Evolutionary conservation across 2,113 vertebrate species (phyloP), one percentile per base, ranked within the genome.

Genomic region (Pterocles orientalis): DNA sequence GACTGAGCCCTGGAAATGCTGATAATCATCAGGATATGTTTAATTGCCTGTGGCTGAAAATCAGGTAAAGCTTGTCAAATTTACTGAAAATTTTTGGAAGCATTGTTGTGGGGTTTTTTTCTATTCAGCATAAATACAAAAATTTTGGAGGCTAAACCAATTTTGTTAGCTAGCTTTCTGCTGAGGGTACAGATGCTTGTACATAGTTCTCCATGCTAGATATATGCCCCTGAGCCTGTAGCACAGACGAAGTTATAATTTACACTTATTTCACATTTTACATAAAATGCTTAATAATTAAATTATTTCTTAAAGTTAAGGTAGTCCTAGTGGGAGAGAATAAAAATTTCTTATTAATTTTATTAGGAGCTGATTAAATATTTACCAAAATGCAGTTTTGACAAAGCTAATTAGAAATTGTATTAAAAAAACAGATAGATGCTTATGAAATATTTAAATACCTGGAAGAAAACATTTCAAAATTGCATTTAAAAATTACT

Each of bases 401-500:
- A 76, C 66, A 94, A 90, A 91, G 26, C 28, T 69, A 79, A 64
- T 87, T 91, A 94, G 60, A 94, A 91, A 62, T 14, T 6, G 2
- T 68, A 72, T 80, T 86, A 18, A 2, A 51, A 82, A 53, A 8
- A 0, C 18, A 31, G 8, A 61, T 12, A 65, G 24, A 69, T 80
- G 33, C 4, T 65, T 33, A 92, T 94, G 36, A 93, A 95, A 91
- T 83, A 95, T 86, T 94, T 70, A 90, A 81, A 73, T 31, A 33
- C 47, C 41, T 92, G 47, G 47, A 90, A 73, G 15, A 61, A 94
- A 84, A 58, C 2, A 64, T 47, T 83, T 90, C 0, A 50, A 88
- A 83, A 62, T 3, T 29, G 4, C 17, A 81, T 58, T 69, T 88
- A 36, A 88, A 72, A 81, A 81, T 41, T 70, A 19, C 19, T 71